Conservation (phyloP, 2,888 invertebrate genomes). For the Pteria penguin region DNA sequence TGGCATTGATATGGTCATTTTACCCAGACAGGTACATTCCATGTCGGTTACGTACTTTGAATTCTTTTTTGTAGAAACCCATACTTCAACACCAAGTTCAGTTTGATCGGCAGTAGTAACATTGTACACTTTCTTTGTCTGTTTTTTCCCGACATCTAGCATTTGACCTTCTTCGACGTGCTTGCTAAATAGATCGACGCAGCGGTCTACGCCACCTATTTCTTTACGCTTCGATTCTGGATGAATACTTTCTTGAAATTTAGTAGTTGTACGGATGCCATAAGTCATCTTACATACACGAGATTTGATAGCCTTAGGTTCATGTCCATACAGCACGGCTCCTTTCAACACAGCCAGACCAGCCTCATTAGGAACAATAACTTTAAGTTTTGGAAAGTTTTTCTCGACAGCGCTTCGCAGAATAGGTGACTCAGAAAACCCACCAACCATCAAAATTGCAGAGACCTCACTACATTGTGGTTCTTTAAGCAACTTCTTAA, state of each 20-base stretch:
- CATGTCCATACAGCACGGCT: constrained; percentile 51
- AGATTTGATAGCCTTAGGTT: constrained; percentile 36
- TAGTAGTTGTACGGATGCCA: constrained; percentile 26
- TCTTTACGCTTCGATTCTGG: constrained; percentile 31
- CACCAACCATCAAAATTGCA: too few relatives aligned
- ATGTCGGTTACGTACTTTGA: constrained; percentile 44
- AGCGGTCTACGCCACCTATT: background rate
- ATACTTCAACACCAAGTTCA: constrained; percentile 9
- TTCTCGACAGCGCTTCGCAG: constrained; percentile 36
- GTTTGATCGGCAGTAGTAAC: constrained; percentile 26
- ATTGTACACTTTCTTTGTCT: background rate
- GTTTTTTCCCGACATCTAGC: constrained; percentile 1
- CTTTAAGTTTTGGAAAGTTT: constrained; percentile 15
- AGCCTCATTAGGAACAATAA: too few relatives aligned
- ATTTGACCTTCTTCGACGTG: constrained; percentile 29
- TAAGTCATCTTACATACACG: constrained; percentile 48
- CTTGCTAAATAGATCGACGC: constrained; percentile 14
- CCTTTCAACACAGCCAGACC: constrained; percentile 52
- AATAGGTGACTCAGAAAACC: constrained; percentile 49
- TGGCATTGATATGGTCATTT: constrained; percentile 41
- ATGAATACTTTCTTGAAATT: constrained; percentile 34
- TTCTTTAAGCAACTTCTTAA: constrained; percentile 36
- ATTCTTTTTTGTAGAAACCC: constrained; percentile 15
- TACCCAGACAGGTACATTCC: constrained; percentile 37
- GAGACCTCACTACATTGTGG: too few relatives aligned